phyloP scores from a whole-genome alignment of 37 sponge, comb jelly and placozoan genomes.

The Oopsacas minuta region DNA sequence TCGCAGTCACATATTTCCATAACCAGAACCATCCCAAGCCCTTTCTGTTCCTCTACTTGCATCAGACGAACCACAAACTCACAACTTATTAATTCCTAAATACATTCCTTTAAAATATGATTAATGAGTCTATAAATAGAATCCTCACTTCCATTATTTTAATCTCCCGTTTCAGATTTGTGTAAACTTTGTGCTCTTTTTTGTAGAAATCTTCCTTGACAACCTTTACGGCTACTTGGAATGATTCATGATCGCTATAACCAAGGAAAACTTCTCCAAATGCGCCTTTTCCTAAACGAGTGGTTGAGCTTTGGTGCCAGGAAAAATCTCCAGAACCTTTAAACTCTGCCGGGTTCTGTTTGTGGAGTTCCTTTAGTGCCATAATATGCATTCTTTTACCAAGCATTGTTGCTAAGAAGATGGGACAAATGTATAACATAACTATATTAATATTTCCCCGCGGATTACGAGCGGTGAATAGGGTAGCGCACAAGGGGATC shows the following conservation, averaged over 20 bases:
- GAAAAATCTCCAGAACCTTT: background rate
- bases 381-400: background rate
- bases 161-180: constrained; percentile 74
- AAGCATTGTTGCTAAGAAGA: background rate
- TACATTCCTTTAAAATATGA: no score
- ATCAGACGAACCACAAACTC: constrained; percentile 52
- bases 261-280: constrained; percentile 76
- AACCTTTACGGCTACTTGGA: constrained; percentile 63
- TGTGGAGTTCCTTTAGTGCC: background rate
- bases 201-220: constrained; percentile 46
- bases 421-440: no score
- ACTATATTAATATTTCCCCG: no score
- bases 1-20: constrained; percentile 87
- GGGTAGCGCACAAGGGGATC: no score
- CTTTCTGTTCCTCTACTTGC: constrained; percentile 42
- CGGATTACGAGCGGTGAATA: no score
- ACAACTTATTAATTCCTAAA: constrained; percentile 35
- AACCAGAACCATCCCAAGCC: constrained; percentile 49
- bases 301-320: background rate
- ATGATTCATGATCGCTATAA: constrained; percentile 33
- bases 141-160: constrained; percentile 29
- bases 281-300: constrained; percentile 65
- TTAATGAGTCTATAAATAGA: no score
- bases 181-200: constrained; percentile 63
- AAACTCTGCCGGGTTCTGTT: background rate